Evolutionary conservation across 2,797 vertebrate genomes (phyloP).

Genomic region (Tragopan temminckii): DNA sequence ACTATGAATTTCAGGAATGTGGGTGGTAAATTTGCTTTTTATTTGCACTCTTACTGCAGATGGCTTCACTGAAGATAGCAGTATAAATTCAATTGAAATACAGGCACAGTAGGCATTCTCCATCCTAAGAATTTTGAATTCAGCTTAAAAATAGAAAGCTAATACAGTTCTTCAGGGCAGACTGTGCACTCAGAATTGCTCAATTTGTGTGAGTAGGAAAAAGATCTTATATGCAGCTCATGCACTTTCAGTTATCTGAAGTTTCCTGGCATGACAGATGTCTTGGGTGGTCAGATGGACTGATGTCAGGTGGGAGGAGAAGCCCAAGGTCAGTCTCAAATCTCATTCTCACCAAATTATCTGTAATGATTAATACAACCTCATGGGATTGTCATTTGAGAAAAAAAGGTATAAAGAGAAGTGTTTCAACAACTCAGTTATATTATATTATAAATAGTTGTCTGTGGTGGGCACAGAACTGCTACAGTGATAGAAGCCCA

Average conservation of each 20-base stretch:
- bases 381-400: not conserved
- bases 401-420: not conserved
- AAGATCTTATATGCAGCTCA: not conserved
- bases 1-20: not conserved
- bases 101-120: not conserved
- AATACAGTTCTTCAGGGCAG: not conserved
- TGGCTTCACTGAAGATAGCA: not conserved
- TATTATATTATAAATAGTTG: not conserved
- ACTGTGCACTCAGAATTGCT: not conserved
- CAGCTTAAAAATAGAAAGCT: slow-evolving; percentile 15
- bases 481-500: not conserved
- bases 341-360: not conserved
- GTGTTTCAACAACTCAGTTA: not conserved
- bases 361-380: not conserved
- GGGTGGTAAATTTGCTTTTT: slow-evolving; percentile 40
- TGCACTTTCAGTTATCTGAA: not conserved
- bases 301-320: not conserved
- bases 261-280: not conserved
- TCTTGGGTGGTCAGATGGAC: not conserved
- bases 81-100: slow-evolving; percentile 22
- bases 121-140: slow-evolving; percentile 10
- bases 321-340: accelerated
- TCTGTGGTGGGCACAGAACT: not conserved
- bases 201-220: not conserved
- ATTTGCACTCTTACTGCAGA: slow-evolving; percentile 35